Evolutionary conservation across 1,140 invertebrate species (phyloP), one percentile per base, ranked within the genome.

Genomic region (Trichonephila inaurata): DNA sequence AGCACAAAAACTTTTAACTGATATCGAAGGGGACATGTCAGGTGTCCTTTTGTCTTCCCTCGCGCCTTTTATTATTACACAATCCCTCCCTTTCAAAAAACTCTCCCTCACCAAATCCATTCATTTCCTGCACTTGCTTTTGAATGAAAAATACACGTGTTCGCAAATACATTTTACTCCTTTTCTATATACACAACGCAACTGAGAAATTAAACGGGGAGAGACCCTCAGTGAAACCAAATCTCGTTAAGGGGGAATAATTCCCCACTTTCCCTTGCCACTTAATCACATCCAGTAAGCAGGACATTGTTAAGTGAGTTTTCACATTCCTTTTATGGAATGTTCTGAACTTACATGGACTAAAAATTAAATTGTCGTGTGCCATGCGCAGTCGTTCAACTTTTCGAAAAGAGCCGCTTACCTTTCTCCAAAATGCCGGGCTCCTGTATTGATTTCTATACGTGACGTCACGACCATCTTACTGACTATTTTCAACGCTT

Each of bases 401-500:
- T 69, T 33, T 51, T 18, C 6, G 10, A 69, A 61, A 62, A 62
- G 51, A 87, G 28, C 14, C 62, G 62, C 88, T 90, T 77, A 90
- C 88, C 88, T 90, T 90, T 58, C 88, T 60, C 66, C 88, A 77
- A 77, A 90, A 64, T 90, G 88, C 69, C 51, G 88, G 24, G 21
- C 69, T 24, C 88, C 88, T 58, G 62, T 90, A 90, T 90, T 64
- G 88, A 90, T 90, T 60, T 51, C 66, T 28, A 72, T n/a, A 33
- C 44, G 88, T 90, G 88, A 90, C 88, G 86, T 89, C 86, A 89
- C 61, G 28, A 69, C 28, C 86, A 89, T 89, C 86, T 66, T 89
- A 89, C 69, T 89, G 86, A 89, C 86, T 69, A 89, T 89, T 89
- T 89, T 89, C 86, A 66, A 89, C 86, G 86, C 86, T 89, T 89